Base-by-base conservation (phyloP, 2,888 invertebrate genomes). In the Malthinus flaveolus region DNA sequence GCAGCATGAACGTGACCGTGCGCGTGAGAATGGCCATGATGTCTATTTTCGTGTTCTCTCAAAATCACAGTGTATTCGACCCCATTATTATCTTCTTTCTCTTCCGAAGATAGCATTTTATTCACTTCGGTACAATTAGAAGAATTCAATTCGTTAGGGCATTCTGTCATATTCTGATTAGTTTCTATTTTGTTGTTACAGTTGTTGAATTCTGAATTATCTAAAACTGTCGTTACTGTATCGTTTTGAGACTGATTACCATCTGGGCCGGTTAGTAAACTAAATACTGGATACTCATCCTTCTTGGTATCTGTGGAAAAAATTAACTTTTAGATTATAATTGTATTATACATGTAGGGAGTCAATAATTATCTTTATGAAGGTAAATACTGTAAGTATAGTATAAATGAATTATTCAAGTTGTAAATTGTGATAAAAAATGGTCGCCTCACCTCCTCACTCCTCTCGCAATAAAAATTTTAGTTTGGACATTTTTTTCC, bases 1-100 rank as follows among this genome's bases (percentile, higher is more conserved):
- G 93, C 90, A 32, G 91, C 89, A 79, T 93, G 93, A 6, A 92
- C 91, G 71, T 93, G 93, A 0, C 91, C 91, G 75, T 94, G 93
- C 0, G 91, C 85, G 76, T 93, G 93, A 0, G 91, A 90, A 71
- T 94, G 94, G 0, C 93, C 93, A 74, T 93, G 93, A 79, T 93
- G 93, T 1, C 85, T 84, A 33, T 84, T 85, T 13, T 87, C 88
- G 67, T 90, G 90, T 68, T 89, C 88, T 79, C 89, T 83, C 61
- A 92, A 82, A 66, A 91, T 91, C 45, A 92, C 90, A 0, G 91
- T 91, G 64, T 90, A 90, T 59, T 71, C 71, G 0, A 80, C 78
- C 33, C 82, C 82, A 52, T 82, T 82, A 9, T 66, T 74, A 44
- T 82, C 81, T 54, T 79, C 78, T 39, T 66, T 69, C 3, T 79